Evolutionary conservation across 2,888 invertebrate genomes (phyloP).

Genomic region (Bibio marci): DNA sequence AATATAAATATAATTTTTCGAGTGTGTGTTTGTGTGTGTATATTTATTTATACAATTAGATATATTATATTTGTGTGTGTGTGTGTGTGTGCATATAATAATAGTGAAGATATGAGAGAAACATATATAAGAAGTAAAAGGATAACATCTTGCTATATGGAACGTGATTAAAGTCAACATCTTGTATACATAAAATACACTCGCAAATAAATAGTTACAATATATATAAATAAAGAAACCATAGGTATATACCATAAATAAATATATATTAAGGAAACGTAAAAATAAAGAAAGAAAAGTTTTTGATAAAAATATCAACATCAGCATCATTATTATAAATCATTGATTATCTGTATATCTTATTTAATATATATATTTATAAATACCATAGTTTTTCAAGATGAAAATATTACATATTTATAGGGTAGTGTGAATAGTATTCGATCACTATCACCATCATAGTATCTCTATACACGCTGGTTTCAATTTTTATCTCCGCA

Average conservation of each 20-base stretch:
- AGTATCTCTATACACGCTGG: too few species aligned
- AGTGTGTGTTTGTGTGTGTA: too few species aligned
- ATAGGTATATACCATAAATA: not conserved
- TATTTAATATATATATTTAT: too few species aligned
- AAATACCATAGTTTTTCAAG: too few species aligned
- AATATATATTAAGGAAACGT: not conserved
- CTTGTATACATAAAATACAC: constrained; percentile 6
- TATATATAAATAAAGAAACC: not conserved
- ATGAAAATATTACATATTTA: too few species aligned
- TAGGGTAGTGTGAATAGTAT: too few species aligned
- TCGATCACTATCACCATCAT: too few species aligned
- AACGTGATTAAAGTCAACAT: constrained; percentile 13
- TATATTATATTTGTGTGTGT: not conserved
- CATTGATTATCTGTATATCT: too few species aligned
- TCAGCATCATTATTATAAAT: constrained; percentile 1
- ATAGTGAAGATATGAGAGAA: not conserved
- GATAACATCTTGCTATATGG: constrained; percentile 11
- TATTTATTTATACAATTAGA: too few species aligned
- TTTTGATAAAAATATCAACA: constrained; percentile 5
- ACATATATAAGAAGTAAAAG: constrained; percentile 1
- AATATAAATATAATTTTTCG: too few species aligned
- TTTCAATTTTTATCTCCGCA: too few species aligned
- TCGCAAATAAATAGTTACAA: not conserved
- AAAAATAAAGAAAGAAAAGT: constrained; percentile 1
- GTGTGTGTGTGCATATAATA: too few species aligned